phyloP scores from a whole-genome alignment of 2,797 vertebrate species.

The Syngnathus acus region DNA sequence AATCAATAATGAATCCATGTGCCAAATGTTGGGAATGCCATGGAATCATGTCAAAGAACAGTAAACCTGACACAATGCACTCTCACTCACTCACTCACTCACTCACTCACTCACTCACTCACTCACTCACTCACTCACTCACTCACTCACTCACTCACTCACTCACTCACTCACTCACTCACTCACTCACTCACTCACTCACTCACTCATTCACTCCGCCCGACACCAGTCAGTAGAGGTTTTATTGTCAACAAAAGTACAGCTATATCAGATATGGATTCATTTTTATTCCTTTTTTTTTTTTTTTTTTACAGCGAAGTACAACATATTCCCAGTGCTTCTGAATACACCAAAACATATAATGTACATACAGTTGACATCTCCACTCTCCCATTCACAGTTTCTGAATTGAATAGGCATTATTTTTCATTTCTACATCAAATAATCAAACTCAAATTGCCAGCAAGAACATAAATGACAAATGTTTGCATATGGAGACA shows the following conservation, averaged over 20 bases:
- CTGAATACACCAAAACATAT: slow-evolving; percentile 73
- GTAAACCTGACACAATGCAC: no score
- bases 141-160: no score
- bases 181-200: no score
- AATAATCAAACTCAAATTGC: slow-evolving; percentile 63
- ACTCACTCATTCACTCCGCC: slow-evolving; percentile 11
- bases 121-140: slow-evolving; percentile 34
- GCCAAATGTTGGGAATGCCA: no score
- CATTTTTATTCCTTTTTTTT: slow-evolving; percentile 57
- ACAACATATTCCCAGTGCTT: slow-evolving; percentile 75
- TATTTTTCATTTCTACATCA: slow-evolving; percentile 65
- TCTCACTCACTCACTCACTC: slow-evolving; percentile 34
- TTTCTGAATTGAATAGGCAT: slow-evolving; percentile 73
- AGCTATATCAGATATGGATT: slow-evolving; percentile 72
- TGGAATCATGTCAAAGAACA: no score
- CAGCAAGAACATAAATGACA: slow-evolving; percentile 53
- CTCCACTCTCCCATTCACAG: slow-evolving; percentile 71
- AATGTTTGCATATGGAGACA: slow-evolving; percentile 59
- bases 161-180: no score
- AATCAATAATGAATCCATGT: no score
- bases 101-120: slow-evolving; percentile 34
- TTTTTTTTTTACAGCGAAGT: slow-evolving; percentile 68
- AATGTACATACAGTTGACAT: slow-evolving; percentile 70
- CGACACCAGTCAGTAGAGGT: slow-evolving; percentile 55
- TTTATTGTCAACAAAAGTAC: slow-evolving; percentile 75